These are phyloP conservation scores for Scolopax bukidnonensis DNA, from an alignment of 2,797 vertebrate genomes.

Conservation along the genomic window DNA sequence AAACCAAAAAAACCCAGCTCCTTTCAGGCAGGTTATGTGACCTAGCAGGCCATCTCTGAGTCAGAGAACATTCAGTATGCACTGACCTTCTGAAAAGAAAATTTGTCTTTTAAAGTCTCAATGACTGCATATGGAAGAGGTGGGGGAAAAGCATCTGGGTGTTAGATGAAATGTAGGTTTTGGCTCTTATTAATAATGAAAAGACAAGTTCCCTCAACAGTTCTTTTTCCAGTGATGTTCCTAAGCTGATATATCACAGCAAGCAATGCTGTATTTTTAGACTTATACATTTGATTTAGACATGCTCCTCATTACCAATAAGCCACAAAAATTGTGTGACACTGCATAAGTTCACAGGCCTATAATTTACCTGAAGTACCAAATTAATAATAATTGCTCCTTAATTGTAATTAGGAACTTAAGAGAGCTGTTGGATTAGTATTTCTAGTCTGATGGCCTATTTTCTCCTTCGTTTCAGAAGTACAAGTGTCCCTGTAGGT, in stretches of 20 bases:
- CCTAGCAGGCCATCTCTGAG: neutral
- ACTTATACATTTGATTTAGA: neutral
- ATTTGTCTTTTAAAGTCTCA: neutral
- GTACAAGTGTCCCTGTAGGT: neutral
- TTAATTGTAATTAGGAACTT: neutral
- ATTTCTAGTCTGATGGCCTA: neutral
- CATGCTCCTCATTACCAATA: neutral
- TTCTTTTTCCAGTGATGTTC: neutral
- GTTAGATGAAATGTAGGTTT: neutral
- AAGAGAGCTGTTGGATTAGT: neutral
- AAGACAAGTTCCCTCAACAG: neutral
- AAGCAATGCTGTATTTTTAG: neutral
- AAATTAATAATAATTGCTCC: neutral
- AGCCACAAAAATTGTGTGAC: neutral
- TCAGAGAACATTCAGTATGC: neutral
- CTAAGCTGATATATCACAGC: neutral
- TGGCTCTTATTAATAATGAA: neutral
- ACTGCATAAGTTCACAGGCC: neutral
- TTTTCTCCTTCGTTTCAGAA: neutral
- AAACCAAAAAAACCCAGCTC: neutral
- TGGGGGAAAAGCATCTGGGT: neutral
- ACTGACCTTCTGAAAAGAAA: neutral
- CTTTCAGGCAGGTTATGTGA: neutral
- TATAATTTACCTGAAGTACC: slow-evolving; percentile 11
- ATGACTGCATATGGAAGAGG: neutral